These are phyloP conservation scores for Drymodes brunneopygia DNA, from an alignment of 2,113 vertebrate genomes.

Conservation along the genomic window DNA sequence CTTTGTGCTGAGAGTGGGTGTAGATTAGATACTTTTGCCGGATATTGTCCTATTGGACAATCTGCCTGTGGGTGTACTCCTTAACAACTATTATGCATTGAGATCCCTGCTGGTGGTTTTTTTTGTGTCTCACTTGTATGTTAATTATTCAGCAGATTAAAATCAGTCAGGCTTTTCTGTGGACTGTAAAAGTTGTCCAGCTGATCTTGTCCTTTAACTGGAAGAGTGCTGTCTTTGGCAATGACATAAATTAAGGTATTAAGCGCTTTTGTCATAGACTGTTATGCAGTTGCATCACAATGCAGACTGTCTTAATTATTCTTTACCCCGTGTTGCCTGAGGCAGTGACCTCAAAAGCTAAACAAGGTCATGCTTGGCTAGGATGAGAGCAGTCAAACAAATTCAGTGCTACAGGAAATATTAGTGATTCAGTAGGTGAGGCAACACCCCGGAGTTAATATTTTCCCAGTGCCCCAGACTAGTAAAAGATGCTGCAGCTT, in stretches of 20 bases:
- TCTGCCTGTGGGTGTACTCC: background rate
- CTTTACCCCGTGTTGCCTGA: background rate
- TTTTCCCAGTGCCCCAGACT: background rate
- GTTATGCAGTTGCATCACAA: slow-evolving; percentile 1
- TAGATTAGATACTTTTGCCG: background rate
- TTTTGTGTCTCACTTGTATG: background rate
- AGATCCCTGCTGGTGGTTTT: background rate
- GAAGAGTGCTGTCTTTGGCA: background rate
- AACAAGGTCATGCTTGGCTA: background rate
- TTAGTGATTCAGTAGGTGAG: background rate
- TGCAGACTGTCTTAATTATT: slow-evolving; percentile 41
- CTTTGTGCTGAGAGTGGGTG: background rate
- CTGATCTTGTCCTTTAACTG: background rate
- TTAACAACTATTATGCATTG: background rate
- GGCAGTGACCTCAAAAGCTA: background rate
- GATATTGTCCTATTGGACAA: background rate
- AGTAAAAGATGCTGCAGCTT: background rate
- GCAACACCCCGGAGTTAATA: background rate
- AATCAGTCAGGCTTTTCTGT: background rate
- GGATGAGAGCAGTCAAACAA: slow-evolving; percentile 1
- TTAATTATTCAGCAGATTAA: background rate
- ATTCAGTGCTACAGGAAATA: slow-evolving; percentile 1
- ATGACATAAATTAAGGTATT: background rate
- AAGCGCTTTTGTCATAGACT: background rate
- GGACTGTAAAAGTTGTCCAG: background rate